These are phyloP conservation scores for Oceanodroma tethys DNA, from an alignment of 2,113 vertebrate species.

Conservation along the genomic window DNA sequence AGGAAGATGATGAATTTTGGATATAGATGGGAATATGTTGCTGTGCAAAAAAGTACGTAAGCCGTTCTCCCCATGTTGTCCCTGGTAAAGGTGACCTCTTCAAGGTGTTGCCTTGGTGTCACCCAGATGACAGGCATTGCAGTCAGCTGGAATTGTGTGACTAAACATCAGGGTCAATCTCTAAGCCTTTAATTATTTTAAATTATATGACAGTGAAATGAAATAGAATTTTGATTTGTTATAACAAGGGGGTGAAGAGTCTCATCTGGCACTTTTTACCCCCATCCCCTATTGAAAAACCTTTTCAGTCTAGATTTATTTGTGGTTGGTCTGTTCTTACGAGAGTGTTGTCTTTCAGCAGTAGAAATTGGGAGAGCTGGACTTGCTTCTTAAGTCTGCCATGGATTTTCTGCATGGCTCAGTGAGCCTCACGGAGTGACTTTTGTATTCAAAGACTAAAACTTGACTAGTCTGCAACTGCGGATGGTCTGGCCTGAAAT, in stretches of 20 bases:
- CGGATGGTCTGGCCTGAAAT: background rate
- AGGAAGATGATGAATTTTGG: background rate
- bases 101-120: background rate
- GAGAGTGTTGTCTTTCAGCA: background rate
- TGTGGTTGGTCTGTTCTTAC: background rate
- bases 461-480: background rate
- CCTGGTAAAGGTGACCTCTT: background rate
- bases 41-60: background rate
- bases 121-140: background rate
- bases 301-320: background rate
- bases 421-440: background rate
- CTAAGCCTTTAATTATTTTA: background rate
- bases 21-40: background rate
- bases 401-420: background rate
- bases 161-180: background rate
- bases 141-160: background rate
- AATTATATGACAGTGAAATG: background rate
- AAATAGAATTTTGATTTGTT: background rate
- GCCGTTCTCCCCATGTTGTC: background rate
- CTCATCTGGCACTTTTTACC: background rate
- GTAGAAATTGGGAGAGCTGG: background rate
- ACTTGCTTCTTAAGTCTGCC: background rate
- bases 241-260: background rate
- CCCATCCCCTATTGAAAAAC: background rate
- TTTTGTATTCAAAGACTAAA: background rate